Evolutionary conservation across 2,113 vertebrate species (phyloP).

Genomic region (Pelodiscus sinensis): DNA sequence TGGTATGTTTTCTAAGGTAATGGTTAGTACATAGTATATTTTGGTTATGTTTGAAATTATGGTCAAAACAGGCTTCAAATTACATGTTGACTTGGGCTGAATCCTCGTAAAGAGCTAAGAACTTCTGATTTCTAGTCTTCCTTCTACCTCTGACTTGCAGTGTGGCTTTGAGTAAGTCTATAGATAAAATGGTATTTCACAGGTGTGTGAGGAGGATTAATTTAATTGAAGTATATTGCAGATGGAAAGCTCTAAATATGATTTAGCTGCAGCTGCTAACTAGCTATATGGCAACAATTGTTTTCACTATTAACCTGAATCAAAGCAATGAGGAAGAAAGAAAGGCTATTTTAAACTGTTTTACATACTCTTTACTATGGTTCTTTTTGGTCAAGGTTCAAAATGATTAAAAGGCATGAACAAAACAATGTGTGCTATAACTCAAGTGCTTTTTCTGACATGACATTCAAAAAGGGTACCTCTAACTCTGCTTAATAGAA

Average conservation of each 20-base stretch:
- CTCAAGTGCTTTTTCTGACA: not conserved
- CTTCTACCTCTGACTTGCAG: not conserved
- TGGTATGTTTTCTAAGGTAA: not conserved
- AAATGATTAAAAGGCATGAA: not conserved
- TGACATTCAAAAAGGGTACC: not conserved
- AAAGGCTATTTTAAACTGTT: not conserved
- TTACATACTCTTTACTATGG: not conserved
- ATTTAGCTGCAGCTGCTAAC: too few species aligned
- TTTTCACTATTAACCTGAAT: not conserved
- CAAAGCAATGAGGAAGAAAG: not conserved
- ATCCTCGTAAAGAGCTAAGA: not conserved
- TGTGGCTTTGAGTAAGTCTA: not conserved
- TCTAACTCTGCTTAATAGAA: not conserved
- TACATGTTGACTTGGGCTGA: not conserved
- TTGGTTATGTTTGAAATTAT: not conserved
- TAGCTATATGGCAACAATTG: not conserved
- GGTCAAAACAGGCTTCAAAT: not conserved
- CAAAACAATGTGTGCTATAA: not conserved
- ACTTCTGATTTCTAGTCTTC: not conserved
- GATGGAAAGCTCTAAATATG: too few species aligned
- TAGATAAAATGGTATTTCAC: not conserved
- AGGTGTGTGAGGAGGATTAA: not conserved
- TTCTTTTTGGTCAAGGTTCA: not conserved
- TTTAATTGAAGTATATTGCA: not conserved
- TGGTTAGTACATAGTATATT: not conserved